These are phyloP conservation scores for Melinaea marsaeus DNA, from an alignment of 2,888 invertebrate genomes.

Conservation along the genomic window DNA sequence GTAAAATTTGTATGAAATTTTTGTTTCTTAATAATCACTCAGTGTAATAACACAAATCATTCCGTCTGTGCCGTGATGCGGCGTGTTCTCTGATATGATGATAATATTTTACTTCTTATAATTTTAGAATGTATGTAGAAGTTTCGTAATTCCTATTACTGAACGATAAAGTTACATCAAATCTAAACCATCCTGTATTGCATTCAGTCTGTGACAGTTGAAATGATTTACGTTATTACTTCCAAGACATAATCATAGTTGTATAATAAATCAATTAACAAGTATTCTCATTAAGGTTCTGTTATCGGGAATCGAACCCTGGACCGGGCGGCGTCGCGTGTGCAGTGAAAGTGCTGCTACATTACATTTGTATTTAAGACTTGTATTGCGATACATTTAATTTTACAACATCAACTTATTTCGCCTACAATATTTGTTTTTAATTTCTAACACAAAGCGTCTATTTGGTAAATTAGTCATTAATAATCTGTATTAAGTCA, in stretches of 20 bases:
- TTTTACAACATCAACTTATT: slow-evolving; percentile 7
- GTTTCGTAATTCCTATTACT: background rate
- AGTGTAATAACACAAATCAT: too few species aligned
- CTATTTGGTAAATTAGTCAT: too few species aligned
- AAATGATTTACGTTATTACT: slow-evolving; percentile 31
- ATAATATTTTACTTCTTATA: too few species aligned
- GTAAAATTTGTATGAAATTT: too few species aligned
- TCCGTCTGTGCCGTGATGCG: too few species aligned
- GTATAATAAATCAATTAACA: slow-evolving; percentile 65
- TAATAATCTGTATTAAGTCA: too few species aligned
- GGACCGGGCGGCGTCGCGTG: slow-evolving; percentile 62
- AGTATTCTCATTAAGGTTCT: slow-evolving; percentile 66
- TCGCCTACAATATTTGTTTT: too few species aligned
- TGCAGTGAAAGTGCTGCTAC: slow-evolving; percentile 61
- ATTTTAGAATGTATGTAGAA: background rate
- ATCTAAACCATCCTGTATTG: slow-evolving; percentile 16
- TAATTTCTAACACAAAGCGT: too few species aligned
- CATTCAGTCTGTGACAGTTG: slow-evolving; percentile 14
- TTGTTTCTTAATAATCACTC: too few species aligned
- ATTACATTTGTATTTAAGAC: slow-evolving; percentile 26
- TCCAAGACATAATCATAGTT: slow-evolving; percentile 19
- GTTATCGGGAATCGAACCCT: slow-evolving; percentile 71
- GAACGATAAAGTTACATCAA: background rate
- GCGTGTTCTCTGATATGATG: too few species aligned
- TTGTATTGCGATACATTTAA: slow-evolving; percentile 26